A percentile compares a stretch with the other conserved stretches of the same genome.
These are phyloP conservation scores for Tortrix viridana DNA, from an alignment of 2,888 invertebrate genomes.

Conservation along the genomic window DNA sequence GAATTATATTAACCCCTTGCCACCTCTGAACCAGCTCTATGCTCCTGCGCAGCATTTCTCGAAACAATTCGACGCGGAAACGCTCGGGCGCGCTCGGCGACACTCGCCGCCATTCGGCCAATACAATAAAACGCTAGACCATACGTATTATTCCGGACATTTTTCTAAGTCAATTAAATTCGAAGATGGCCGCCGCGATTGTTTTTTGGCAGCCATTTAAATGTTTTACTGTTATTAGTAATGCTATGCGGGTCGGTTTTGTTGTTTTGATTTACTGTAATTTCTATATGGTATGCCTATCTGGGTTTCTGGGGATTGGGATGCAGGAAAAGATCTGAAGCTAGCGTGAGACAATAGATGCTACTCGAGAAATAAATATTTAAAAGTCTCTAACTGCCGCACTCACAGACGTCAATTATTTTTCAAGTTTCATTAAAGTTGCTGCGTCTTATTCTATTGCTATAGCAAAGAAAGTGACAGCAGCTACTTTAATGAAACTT, in stretches of 20 bases:
- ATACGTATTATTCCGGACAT: slow-evolving; percentile 47
- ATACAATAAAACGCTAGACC: slow-evolving; percentile 14
- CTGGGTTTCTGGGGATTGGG: slow-evolving; percentile 24
- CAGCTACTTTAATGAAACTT: too few species aligned
- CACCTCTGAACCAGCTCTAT: slow-evolving; percentile 5
- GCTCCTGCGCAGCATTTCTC: slow-evolving; percentile 23
- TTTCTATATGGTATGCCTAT: slow-evolving; percentile 25
- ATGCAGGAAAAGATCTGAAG: neutral
- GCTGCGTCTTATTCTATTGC: too few species aligned
- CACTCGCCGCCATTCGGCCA: slow-evolving; percentile 26
- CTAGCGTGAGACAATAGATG: neutral
- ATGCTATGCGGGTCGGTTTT: slow-evolving; percentile 45
- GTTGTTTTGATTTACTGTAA: slow-evolving; percentile 36
- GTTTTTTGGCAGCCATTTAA: slow-evolving; percentile 57
- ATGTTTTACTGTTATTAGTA: slow-evolving; percentile 66
- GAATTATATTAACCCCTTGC: neutral
- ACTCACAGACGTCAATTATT: too few species aligned
- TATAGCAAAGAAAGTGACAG: too few species aligned
- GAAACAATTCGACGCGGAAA: slow-evolving; percentile 58
- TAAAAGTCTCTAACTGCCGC: too few species aligned
- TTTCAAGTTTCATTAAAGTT: too few species aligned
- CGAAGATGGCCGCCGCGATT: slow-evolving; percentile 59
- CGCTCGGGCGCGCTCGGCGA: slow-evolving; percentile 47
- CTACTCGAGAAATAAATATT: too few species aligned
- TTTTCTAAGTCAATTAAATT: slow-evolving; percentile 78